These are phyloP conservation scores for Conger conger DNA, from an alignment of 2,113 vertebrate species.

Conservation along the genomic window DNA sequence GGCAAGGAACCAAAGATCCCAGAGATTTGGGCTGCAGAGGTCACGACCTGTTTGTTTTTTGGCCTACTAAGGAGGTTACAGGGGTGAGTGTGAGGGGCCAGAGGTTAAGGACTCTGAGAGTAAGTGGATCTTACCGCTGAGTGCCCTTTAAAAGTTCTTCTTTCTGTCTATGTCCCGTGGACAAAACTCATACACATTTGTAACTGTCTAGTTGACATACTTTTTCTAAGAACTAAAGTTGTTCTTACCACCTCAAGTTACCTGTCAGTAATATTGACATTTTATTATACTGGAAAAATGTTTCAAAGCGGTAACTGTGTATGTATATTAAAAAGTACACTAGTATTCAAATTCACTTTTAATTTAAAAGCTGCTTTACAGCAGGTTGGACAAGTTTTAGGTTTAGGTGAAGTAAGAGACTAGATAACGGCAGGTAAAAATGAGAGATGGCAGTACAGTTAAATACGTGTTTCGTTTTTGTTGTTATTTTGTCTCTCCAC, in stretches of 20 bases:
- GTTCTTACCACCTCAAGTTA: not conserved
- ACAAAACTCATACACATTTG: not conserved
- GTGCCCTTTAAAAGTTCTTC: conserved; percentile 43
- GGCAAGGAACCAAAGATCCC: not conserved
- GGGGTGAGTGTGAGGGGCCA: conserved; percentile 53
- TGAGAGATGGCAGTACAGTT: not conserved
- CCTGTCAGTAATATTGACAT: not conserved
- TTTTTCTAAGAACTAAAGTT: not conserved
- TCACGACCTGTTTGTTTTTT: conserved; percentile 58
- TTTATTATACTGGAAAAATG: no score
- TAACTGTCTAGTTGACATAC: not conserved
- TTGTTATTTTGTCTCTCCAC: not conserved
- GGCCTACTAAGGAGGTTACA: conserved; percentile 19
- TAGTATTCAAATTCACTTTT: no score
- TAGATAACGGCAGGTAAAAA: no score
- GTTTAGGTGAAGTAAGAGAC: no score
- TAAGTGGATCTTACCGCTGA: conserved; percentile 48
- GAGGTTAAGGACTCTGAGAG: conserved; percentile 39
- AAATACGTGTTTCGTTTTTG: not conserved
- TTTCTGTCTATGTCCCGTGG: conserved; percentile 28
- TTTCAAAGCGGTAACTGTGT: no score
- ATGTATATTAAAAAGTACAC: no score
- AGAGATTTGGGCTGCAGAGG: conserved; percentile 27
- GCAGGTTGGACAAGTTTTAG: no score
- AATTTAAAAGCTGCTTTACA: no score